These are phyloP conservation scores for Onychomys torridus DNA, from an alignment of 2,797 vertebrate genomes.

Conservation along the genomic window DNA sequence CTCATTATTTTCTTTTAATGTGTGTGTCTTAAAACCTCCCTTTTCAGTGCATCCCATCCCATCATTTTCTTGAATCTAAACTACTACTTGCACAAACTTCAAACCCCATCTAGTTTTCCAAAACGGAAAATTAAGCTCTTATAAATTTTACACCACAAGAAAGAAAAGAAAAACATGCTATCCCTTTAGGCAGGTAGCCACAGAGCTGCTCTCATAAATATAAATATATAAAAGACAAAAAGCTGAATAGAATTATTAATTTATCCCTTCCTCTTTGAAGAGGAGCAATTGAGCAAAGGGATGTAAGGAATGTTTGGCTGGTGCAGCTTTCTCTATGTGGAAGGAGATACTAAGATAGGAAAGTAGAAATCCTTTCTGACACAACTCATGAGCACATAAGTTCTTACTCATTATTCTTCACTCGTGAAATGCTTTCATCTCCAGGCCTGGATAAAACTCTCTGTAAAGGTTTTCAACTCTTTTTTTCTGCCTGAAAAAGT, in stretches of 20 bases:
- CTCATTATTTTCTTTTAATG: neutral
- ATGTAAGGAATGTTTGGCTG: neutral
- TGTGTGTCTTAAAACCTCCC: neutral
- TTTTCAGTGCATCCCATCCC: neutral
- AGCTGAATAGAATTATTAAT: neutral
- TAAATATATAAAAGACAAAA: neutral
- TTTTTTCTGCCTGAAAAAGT: neutral
- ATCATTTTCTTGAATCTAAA: neutral
- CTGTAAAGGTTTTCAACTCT: neutral
- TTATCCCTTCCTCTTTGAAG: neutral
- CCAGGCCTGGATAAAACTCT: neutral
- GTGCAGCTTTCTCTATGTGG: neutral
- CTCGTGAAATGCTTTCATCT: neutral
- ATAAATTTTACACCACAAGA: neutral
- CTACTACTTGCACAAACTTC: neutral
- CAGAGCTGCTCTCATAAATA: neutral
- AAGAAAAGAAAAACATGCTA: neutral
- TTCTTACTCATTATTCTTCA: neutral
- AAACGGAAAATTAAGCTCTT: neutral
- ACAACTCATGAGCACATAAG: neutral
- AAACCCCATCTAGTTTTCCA: neutral
- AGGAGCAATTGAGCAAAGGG: neutral
- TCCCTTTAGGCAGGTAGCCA: neutral
- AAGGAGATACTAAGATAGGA: neutral
- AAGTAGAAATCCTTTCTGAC: neutral